Evolutionary conservation across 2,113 vertebrate species (phyloP).

Genomic region (Thomomys bottae): DNA sequence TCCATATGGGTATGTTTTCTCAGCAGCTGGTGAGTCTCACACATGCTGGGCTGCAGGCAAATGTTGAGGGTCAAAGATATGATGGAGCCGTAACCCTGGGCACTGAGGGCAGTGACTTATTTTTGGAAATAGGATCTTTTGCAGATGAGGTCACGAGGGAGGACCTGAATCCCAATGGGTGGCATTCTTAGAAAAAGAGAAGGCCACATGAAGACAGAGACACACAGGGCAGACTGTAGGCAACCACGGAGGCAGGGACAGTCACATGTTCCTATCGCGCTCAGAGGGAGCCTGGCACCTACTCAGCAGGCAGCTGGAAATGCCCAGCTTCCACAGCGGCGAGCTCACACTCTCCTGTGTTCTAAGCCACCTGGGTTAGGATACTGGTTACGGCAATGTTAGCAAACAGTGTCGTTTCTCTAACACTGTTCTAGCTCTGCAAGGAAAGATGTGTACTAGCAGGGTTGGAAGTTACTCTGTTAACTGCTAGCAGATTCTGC

Average conservation of each 20-base stretch:
- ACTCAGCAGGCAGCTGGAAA: background rate
- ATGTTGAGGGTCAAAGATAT: background rate
- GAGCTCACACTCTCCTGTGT: background rate
- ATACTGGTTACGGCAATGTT: background rate
- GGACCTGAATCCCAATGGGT: background rate
- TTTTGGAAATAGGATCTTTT: background rate
- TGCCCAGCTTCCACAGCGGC: background rate
- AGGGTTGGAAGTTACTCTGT: background rate
- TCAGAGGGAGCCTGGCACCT: rapidly evolving
- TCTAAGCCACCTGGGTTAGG: background rate
- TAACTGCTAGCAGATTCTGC: background rate
- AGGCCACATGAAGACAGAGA: background rate
- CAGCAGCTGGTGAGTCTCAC: background rate
- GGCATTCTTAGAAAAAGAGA: background rate
- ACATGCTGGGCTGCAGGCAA: no score
- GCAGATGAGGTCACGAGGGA: background rate
- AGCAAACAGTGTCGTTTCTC: background rate
- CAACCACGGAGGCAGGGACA: background rate
- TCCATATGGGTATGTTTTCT: background rate
- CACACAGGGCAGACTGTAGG: background rate
- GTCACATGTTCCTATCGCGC: rapidly evolving
- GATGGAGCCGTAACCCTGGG: background rate
- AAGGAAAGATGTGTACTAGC: background rate
- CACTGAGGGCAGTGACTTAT: background rate
- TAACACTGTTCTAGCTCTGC: background rate